phyloP scores from a whole-genome alignment of 23 tunicate genomes.

The Aplidium turbinatum region DNA sequence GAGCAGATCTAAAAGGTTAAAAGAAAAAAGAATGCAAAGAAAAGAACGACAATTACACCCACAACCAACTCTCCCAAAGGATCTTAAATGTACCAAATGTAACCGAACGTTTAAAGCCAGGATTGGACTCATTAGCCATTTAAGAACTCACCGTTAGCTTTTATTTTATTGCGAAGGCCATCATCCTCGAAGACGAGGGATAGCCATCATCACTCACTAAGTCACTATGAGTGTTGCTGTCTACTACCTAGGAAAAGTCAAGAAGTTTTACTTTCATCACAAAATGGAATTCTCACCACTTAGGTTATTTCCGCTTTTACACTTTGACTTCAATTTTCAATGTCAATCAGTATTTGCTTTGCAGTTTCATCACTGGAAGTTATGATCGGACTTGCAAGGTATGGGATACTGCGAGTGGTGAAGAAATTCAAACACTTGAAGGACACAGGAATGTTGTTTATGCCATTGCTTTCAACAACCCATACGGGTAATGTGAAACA shows the following conservation, averaged over 20 bases:
- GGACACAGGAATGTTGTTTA: conserved; percentile 98
- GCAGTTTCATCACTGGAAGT: conserved; percentile 94
- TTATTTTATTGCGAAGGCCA: no score
- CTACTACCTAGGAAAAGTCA: not conserved
- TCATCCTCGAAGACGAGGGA: no score
- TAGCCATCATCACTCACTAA: no score
- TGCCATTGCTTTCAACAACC: conserved; percentile 95
- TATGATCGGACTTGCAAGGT: conserved; percentile 99
- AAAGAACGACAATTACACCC: no score
- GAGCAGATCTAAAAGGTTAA: no score
- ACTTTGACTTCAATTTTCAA: not conserved
- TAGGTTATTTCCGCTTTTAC: not conserved
- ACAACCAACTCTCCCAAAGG: no score
- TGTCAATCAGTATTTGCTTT: conserved; percentile 18
- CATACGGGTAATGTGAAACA: conserved; percentile 98
- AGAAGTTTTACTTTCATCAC: not conserved
- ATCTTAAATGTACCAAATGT: no score
- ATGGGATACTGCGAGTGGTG: conserved; percentile 97
- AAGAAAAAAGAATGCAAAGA: no score
- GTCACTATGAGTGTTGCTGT: not conserved
- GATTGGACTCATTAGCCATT: no score
- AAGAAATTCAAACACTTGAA: conserved; percentile 78
- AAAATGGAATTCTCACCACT: not conserved
- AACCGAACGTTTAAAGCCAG: no score
- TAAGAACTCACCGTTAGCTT: no score